Evolutionary conservation across 2,113 vertebrate genomes (phyloP), one percentile per base, ranked within the genome.

Genomic region (Tragelaphus buxtoni): DNA sequence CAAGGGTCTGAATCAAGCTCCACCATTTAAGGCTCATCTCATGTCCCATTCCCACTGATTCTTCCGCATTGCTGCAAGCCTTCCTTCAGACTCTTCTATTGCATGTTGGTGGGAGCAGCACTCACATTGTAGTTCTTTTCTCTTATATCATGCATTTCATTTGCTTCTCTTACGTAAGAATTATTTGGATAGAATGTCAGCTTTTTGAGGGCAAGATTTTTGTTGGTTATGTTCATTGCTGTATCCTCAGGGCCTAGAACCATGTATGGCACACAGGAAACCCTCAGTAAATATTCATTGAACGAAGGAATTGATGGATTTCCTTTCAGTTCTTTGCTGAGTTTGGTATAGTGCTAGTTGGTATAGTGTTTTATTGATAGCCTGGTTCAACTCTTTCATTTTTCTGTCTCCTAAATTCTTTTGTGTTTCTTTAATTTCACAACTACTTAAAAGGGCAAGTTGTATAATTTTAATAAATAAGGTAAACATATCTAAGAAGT

Each of bases 341-440:
- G 24, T 12, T 81, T 86, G n/a, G 14, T 53, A 58, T 53, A 63
- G 35, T 89, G 56, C 55, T 93, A 69, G 35, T 81, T 55, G 79
- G 20, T 55, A 55, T 55, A 53, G 30, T 24, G 7, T 90, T 92
- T 81, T 92, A 80, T 60, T 93, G 60, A 69, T 81, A 18, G 17
- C 22, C 69, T 85, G 77, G 26, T 49, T 91, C 55, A 94, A 94
- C 39, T n/a, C 22, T 42, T 94, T 94, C 39, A 49, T 63, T 87
- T 32, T 95, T 89, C 72, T 56, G 32, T 69, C 45, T 90, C 49
- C 65, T 79, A 77, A 61, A 56, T 90, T 95, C 39, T 94, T 95
- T 85, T 79, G 32, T 49, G 7, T 76, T 88, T 47, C 17, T 72
- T 94, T 91, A 47, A 88, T 88, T 94, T 91, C 16, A 65, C 69